Evolutionary conservation across 2,113 vertebrate genomes (phyloP).

Genomic region (Phyllostomus discolor): DNA sequence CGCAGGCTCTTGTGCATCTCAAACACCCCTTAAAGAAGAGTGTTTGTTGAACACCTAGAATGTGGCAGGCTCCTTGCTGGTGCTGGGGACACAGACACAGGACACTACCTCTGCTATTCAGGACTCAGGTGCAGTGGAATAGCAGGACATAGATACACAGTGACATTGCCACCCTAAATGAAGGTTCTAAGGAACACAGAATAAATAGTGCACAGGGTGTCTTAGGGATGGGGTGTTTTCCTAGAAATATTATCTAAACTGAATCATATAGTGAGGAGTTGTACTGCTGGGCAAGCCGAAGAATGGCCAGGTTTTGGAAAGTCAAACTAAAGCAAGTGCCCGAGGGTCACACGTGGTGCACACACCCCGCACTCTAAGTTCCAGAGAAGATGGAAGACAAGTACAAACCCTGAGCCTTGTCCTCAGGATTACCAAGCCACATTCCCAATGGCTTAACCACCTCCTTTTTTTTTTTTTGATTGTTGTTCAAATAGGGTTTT

Average conservation of each 20-base stretch:
- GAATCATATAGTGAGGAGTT: background rate
- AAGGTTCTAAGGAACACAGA: too few species aligned
- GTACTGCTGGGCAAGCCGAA: fast-evolving
- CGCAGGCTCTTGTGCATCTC: background rate
- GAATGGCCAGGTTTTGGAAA: fast-evolving
- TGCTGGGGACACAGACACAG: fast-evolving
- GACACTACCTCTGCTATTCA: background rate
- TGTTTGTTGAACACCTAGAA: fast-evolving
- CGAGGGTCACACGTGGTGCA: fast-evolving
- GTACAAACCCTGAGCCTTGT: fast-evolving
- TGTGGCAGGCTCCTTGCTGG: background rate
- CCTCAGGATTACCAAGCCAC: background rate
- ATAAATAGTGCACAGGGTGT: background rate
- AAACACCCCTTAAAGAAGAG: background rate
- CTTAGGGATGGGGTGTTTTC: fast-evolving
- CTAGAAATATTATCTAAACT: fast-evolving
- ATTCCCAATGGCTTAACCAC: background rate
- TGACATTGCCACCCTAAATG: fast-evolving
- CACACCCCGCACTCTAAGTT: fast-evolving
- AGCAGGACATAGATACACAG: fast-evolving
- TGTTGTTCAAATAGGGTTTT: too few species aligned
- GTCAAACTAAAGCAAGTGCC: fast-evolving
- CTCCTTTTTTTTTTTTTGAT: too few species aligned
- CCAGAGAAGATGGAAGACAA: background rate
- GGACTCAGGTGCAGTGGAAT: background rate